phyloP scores from a whole-genome alignment of 1,140 invertebrate genomes.

The Hypothenemus hampei region DNA sequence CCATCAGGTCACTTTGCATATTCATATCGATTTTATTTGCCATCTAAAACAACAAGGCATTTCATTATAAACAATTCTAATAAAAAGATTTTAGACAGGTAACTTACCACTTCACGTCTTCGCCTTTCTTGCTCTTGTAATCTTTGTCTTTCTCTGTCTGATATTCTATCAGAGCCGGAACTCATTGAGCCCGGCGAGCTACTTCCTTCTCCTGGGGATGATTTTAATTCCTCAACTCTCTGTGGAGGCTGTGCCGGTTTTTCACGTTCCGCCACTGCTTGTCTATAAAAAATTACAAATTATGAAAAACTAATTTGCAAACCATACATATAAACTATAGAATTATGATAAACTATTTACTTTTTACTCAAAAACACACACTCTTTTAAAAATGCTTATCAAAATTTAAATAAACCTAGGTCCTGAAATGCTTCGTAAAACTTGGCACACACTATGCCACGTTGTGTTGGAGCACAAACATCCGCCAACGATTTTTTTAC shows the following conservation, averaged over 20 bases:
- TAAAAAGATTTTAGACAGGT: background rate
- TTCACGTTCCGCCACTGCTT: slow-evolving; percentile 48
- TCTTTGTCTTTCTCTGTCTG: slow-evolving; percentile 73
- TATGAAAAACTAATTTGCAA: too few species aligned
- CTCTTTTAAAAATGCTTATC: too few species aligned
- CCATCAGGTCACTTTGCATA: slow-evolving; percentile 96
- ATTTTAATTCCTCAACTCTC: slow-evolving; percentile 40
- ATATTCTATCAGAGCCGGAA: slow-evolving; percentile 60
- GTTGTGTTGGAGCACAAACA: too few species aligned
- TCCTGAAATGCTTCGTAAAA: too few species aligned
- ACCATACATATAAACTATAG: too few species aligned
- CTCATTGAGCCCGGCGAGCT: slow-evolving; percentile 55
- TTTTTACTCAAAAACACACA: too few species aligned
- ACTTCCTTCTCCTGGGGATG: slow-evolving; percentile 43
- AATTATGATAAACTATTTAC: too few species aligned
- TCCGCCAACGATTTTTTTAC: too few species aligned
- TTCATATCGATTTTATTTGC: slow-evolving; percentile 97
- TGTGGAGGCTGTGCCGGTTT: slow-evolving; percentile 42
- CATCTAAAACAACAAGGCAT: slow-evolving; percentile 67
- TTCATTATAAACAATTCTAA: background rate
- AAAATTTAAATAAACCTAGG: too few species aligned
- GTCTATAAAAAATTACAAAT: slow-evolving; percentile 44
- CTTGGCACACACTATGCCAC: too few species aligned
- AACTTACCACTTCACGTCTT: slow-evolving; percentile 84
- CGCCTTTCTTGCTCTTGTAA: slow-evolving; percentile 83